A percentile compares a stretch with the other conserved stretches of the same genome.
These are phyloP conservation scores for Tyrannus savana DNA, from an alignment of 2,113 vertebrate genomes.

Conservation along the genomic window DNA sequence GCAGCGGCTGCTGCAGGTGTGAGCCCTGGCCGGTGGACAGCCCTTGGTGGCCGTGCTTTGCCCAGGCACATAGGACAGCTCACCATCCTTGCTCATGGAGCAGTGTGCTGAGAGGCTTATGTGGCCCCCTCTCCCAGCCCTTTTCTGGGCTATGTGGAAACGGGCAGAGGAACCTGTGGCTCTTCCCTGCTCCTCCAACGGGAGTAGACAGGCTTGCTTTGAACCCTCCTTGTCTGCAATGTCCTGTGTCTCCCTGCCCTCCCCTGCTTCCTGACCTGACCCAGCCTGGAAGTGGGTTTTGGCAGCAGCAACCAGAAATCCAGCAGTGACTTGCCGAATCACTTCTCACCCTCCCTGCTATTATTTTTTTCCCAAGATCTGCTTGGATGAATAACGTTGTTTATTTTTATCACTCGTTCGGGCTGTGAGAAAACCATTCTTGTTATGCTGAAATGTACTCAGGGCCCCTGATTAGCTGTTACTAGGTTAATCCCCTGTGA, in stretches of 20 bases:
- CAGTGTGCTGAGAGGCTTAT: accelerated
- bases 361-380: not conserved
- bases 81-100: not conserved
- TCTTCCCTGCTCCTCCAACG: not conserved
- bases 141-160: not conserved
- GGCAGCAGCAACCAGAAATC: not conserved
- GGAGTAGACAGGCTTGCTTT: not conserved
- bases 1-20: accelerated
- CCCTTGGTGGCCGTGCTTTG: not conserved
- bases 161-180: not conserved
- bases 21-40: not conserved
- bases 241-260: not conserved
- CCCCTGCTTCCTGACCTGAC: not conserved
- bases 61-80: not conserved
- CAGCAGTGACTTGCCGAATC: not conserved
- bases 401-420: not conserved
- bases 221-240: not conserved
- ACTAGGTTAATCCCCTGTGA: conserved; percentile 18
- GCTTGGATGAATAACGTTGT: not conserved
- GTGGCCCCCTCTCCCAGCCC: not conserved
- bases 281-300: not conserved
- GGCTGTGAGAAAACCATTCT: not conserved
- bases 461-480: not conserved
- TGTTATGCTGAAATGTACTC: not conserved
- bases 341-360: not conserved